Conservation (phyloP, 2,888 invertebrate species). For the Polietes domitor region DNA sequence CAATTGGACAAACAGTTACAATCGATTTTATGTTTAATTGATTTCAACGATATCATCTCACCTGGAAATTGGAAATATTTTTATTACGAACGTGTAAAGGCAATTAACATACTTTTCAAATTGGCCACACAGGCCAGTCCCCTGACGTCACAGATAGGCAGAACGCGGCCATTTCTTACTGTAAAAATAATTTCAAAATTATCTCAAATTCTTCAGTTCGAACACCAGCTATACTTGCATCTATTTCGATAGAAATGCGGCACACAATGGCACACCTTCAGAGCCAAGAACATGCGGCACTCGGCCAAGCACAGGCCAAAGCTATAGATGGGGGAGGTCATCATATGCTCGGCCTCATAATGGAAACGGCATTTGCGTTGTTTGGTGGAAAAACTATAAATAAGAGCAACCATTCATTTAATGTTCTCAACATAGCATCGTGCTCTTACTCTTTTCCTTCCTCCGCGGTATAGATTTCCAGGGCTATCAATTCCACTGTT, state of each 20-base stretch:
- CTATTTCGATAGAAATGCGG: constrained; percentile 88
- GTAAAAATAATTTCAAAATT: constrained; percentile 25
- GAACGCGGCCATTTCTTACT: constrained; percentile 77
- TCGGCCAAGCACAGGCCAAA: constrained; percentile 87
- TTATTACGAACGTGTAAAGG: background rate
- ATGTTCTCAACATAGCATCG: background rate
- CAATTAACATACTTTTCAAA: constrained; percentile 81
- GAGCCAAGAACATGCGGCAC: constrained; percentile 85
- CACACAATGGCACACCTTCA: constrained; percentile 85
- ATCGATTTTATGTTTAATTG: constrained; percentile 82
- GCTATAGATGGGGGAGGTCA: constrained; percentile 86
- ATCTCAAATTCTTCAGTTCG: too few species aligned
- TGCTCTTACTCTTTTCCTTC: constrained; percentile 82
- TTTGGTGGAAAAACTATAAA: constrained; percentile 82
- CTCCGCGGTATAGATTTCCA: constrained; percentile 83
- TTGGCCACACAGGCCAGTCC: constrained; percentile 85
- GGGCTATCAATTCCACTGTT: constrained; percentile 83
- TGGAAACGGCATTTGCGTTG: constrained; percentile 87
- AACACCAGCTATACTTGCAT: constrained; percentile 80
- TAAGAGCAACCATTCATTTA: background rate
- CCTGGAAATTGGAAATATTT: constrained; percentile 77
- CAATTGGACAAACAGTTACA: constrained; percentile 87
- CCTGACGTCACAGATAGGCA: constrained; percentile 83
- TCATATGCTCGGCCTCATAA: constrained; percentile 85
- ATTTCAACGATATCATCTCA: constrained; percentile 82